These are phyloP conservation scores for Pseudochaenichthys georgianus DNA, from an alignment of 2,797 vertebrate genomes.

Conservation along the genomic window DNA sequence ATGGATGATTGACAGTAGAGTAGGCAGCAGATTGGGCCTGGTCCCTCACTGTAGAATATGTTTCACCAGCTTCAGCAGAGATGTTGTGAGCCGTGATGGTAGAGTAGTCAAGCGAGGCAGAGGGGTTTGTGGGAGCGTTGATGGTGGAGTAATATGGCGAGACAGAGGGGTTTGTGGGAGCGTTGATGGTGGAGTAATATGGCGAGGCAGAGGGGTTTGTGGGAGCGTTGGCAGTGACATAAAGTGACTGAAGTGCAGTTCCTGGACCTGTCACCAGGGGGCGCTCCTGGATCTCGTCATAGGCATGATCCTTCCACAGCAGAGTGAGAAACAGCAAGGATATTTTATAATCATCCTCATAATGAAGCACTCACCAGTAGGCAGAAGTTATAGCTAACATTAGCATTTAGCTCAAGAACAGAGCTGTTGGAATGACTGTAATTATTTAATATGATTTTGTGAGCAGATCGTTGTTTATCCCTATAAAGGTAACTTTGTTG, in stretches of 20 bases:
- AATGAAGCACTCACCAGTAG: not conserved
- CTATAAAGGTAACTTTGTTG: too few relatives aligned
- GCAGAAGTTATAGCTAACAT: not conserved
- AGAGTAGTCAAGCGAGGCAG: not conserved
- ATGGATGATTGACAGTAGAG: conserved; percentile 11
- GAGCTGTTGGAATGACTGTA: too few relatives aligned
- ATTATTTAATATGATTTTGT: too few relatives aligned
- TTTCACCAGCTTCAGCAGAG: not conserved
- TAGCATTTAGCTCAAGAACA: not conserved
- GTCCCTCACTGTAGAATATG: not conserved
- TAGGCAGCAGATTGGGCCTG: not conserved
- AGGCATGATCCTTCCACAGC: conserved; percentile 22
- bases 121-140: not conserved
- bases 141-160: too few relatives aligned
- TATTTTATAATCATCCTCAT: not conserved
- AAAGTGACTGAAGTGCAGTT: conserved; percentile 12
- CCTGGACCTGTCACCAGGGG: not conserved
- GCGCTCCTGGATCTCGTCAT: conserved; percentile 35
- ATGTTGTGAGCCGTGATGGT: not conserved
- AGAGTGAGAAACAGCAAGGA: not conserved
- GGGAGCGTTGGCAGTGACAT: conserved; percentile 24
- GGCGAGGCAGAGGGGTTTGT: too few relatives aligned
- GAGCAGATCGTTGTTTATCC: too few relatives aligned
- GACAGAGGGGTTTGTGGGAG: too few relatives aligned
- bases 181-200: too few relatives aligned